Base-by-base conservation (phyloP, 2,113 vertebrate species). In the Seriola quinqueradiata region DNA sequence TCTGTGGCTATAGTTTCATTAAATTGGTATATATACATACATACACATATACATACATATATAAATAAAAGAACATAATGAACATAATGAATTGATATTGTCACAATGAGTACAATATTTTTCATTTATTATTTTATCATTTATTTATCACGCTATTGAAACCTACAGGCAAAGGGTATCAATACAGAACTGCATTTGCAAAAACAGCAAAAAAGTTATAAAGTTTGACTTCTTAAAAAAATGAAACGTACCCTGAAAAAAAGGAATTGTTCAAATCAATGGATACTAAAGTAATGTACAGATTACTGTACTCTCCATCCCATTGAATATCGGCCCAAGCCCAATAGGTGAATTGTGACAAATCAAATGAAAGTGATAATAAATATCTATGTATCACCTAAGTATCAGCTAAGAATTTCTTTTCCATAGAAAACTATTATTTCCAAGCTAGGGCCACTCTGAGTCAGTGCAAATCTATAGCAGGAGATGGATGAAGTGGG, bases 401-500 rank as follows among this genome's bases (percentile, higher is more conserved):
- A 7, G 38, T 4, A 14, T 63, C 12, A 40, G 38, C 65, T 55
- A 25, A 8, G 4, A 17, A 69, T 66, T 46, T 58, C 7, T 42
- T 70, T 19, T 58, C 2, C 10, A 55, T 21, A 57, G 52, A 68
- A 42, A 28, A 25, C n/a, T 54, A 13, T 50, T 25, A 55, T 73
- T 48, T 70, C 25, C 36, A 25, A 3, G 52, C 25, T 12, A 23
- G 4, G 42, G 9, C 21, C 61, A 23, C 52, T 75, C 58, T 34
- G 36, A 19, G 83, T 66, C 75, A 36, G 61, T 36, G 61, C 16
- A 48, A 60, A 60, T 34, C 77, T 77, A 16, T 61, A 38, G 84
- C 81, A 46, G 42, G 13, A 77, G 68, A 78, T 36, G 78, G 77
- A 79, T 16, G 79, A 75, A 75, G 55, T 48, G 88, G 82, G 83